Percentiles rank a stretch among this genome's conserved stretches.
These are phyloP conservation scores for Himalopsyche anomala DNA, from an alignment of 2,888 invertebrate genomes.

Conservation along the genomic window DNA sequence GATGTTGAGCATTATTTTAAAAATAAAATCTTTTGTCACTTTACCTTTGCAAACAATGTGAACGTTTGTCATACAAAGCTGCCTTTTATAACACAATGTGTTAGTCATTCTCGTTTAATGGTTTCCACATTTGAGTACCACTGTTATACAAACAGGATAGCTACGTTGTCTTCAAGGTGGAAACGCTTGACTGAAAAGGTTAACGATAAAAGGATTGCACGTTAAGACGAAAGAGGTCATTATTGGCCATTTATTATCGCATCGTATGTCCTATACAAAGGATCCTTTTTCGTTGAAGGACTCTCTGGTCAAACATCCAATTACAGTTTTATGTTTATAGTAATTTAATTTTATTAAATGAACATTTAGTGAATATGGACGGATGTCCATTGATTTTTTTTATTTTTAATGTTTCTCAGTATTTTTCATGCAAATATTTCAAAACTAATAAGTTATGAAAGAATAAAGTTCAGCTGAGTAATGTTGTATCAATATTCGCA, in stretches of 20 bases:
- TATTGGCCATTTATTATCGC: conserved; percentile 34
- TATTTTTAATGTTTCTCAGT: too few relatives aligned
- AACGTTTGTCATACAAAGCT: too few relatives aligned
- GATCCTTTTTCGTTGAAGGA: conserved; percentile 1
- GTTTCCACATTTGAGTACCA: neutral
- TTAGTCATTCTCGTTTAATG: too few relatives aligned
- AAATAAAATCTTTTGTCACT: too few relatives aligned
- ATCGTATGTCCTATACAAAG: conserved; percentile 14
- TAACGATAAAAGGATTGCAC: conserved; percentile 50
- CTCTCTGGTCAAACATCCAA: conserved; percentile 29
- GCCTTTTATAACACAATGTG: too few relatives aligned
- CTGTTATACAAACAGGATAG: conserved; percentile 7
- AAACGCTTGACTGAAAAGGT: conserved; percentile 53
- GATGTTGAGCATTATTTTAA: too few relatives aligned
- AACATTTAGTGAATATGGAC: neutral
- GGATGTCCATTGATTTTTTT: neutral
- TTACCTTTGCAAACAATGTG: too few relatives aligned
- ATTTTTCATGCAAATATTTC: too few relatives aligned
- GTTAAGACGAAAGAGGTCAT: conserved; percentile 27
- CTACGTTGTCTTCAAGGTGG: conserved; percentile 46
- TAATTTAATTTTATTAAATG: neutral
- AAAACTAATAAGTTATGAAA: too few relatives aligned
- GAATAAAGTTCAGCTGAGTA: too few relatives aligned
- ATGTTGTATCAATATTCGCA: too few relatives aligned
- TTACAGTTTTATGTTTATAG: conserved; percentile 5